phyloP scores from a whole-genome alignment of 2,888 invertebrate genomes.

The Danaus chrysippus region DNA sequence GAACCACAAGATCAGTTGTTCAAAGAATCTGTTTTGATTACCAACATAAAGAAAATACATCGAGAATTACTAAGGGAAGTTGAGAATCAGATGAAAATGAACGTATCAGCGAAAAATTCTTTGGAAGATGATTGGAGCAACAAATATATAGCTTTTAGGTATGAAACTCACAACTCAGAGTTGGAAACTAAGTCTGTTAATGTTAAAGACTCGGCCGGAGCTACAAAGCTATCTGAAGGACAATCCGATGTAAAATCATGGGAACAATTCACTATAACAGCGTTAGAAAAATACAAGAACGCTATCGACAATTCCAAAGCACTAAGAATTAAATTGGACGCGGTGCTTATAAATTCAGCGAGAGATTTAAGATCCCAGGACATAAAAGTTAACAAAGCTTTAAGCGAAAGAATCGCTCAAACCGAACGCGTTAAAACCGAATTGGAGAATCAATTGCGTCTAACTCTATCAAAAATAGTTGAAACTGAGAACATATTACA shows the following conservation, averaged over 20 bases:
- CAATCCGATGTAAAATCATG: constrained; percentile 91
- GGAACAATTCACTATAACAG: constrained; percentile 88
- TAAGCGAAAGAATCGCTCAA: constrained; percentile 85
- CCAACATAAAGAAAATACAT: constrained; percentile 83
- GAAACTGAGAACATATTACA: constrained; percentile 68
- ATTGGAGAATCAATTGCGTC: constrained; percentile 83
- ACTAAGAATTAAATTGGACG: constrained; percentile 85
- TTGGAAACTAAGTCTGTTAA: constrained; percentile 84
- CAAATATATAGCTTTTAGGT: constrained; percentile 87
- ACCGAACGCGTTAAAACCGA: constrained; percentile 85
- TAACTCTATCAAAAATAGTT: constrained; percentile 63
- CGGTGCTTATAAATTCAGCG: constrained; percentile 85
- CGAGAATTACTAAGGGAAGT: constrained; percentile 82
- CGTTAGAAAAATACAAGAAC: constrained; percentile 85
- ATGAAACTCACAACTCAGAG: constrained; percentile 84
- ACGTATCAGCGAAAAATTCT: constrained; percentile 86
- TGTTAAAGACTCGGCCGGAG: constrained; percentile 88
- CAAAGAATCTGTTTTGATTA: constrained; percentile 84
- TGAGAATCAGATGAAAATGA: constrained; percentile 83
- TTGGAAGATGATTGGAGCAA: constrained; percentile 95
- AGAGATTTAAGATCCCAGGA: constrained; percentile 90
- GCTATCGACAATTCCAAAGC: constrained; percentile 85
- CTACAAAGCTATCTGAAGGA: constrained; percentile 87
- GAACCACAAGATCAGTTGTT: constrained; percentile 86
- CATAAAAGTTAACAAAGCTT: constrained; percentile 86